Evolutionary conservation across 2,797 vertebrate species (phyloP).

Genomic region (Scolopax rusticola): DNA sequence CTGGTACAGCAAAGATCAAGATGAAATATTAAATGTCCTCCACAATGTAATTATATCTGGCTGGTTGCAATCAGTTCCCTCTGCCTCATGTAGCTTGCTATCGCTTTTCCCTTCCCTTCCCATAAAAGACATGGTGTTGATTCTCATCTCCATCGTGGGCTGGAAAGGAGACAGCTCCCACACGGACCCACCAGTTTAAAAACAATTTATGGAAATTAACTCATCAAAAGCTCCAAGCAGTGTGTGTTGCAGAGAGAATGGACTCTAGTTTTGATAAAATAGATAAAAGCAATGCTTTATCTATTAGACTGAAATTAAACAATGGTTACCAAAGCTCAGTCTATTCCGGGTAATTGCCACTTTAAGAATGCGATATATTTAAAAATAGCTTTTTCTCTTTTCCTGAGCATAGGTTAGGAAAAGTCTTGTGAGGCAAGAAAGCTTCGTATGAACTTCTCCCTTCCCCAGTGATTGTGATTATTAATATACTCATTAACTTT

Average conservation of each 20-base stretch:
- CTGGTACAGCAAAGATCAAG: conserved; percentile 16
- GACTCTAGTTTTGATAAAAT: not conserved
- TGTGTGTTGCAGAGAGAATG: not conserved
- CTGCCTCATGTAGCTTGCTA: conserved; percentile 18
- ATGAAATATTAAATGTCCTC: conserved; percentile 67
- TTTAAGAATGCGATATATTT: not conserved
- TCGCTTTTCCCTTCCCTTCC: not conserved
- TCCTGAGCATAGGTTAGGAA: not conserved
- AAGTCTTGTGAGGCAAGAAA: not conserved
- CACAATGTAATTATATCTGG: conserved; percentile 59
- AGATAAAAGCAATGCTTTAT: not conserved
- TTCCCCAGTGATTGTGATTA: not conserved
- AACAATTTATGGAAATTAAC: not conserved
- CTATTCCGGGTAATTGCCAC: not conserved
- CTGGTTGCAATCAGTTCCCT: conserved; percentile 53
- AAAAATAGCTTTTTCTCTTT: not conserved
- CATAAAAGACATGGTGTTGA: not conserved
- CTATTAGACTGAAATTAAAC: not conserved
- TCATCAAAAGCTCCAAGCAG: not conserved
- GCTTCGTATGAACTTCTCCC: not conserved
- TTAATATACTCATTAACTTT: not conserved
- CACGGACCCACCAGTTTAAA: not conserved
- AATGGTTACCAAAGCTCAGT: not conserved
- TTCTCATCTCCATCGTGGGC: not conserved
- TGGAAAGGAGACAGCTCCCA: not conserved